phyloP scores from a whole-genome alignment of 2,888 invertebrate species.

The Acanthoscelides obtectus region DNA sequence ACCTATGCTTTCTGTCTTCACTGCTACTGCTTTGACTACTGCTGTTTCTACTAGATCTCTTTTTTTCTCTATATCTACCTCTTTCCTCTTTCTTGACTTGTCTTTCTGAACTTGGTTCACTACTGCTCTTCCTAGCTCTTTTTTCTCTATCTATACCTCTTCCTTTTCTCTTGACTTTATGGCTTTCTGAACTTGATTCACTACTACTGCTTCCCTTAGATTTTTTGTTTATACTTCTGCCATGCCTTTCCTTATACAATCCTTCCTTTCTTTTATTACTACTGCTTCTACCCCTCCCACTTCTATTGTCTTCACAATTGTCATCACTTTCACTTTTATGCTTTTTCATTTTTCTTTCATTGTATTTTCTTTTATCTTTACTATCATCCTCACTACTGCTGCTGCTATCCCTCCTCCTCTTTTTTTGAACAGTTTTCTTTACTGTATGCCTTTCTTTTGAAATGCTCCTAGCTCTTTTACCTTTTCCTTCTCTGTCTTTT shows the following conservation, averaged over 20 bases:
- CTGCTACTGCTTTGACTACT: neutral
- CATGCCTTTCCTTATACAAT: slow-evolving; percentile 6
- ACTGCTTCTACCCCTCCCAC: slow-evolving; percentile 1
- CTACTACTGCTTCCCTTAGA: slow-evolving; percentile 9
- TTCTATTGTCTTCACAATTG: slow-evolving; percentile 4
- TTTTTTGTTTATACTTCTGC: slow-evolving; percentile 7
- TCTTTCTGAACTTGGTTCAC: neutral
- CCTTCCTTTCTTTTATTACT: neutral
- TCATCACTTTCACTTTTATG: slow-evolving; percentile 24
- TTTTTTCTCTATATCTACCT: slow-evolving; percentile 7
- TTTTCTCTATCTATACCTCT: slow-evolving; percentile 5
- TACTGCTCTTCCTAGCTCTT: neutral
- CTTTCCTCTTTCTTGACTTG: slow-evolving; percentile 3
- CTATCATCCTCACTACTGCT: slow-evolving; percentile 19
- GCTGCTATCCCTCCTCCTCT: neutral
- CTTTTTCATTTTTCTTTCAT: slow-evolving; percentile 17
- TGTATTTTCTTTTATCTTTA: slow-evolving; percentile 8
- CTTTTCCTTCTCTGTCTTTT: neutral
- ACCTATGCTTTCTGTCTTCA: neutral
- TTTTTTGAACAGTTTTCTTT: neutral
- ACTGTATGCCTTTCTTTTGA: too few relatives aligned
- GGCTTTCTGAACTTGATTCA: slow-evolving; percentile 11
- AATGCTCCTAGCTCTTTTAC: neutral
- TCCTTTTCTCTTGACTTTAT: slow-evolving; percentile 8
- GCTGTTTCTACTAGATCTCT: neutral